Evolutionary conservation across 2,113 vertebrate genomes (phyloP).

Genomic region (Zapus hudsonius): DNA sequence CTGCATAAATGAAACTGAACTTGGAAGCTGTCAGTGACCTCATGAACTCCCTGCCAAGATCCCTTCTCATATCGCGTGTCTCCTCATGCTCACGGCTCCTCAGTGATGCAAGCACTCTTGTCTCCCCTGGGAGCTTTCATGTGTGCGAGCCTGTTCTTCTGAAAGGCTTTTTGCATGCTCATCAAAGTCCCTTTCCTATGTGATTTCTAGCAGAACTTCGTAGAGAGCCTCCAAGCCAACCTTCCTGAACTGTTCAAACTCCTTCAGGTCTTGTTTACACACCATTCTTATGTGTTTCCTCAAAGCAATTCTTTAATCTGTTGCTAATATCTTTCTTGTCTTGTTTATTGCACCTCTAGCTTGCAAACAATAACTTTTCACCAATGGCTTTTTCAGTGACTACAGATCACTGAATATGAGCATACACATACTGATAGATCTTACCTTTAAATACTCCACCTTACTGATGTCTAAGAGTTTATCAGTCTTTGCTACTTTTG

Average conservation of each 20-base stretch:
- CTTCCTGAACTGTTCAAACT: not conserved
- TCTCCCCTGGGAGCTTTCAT: not conserved
- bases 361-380: not conserved
- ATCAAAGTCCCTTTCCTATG: not conserved
- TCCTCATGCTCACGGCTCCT: not conserved
- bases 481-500: slow-evolving; percentile 44
- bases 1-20: not conserved
- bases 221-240: not conserved
- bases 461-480: not conserved
- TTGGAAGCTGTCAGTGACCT: not conserved
- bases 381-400: not conserved
- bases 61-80: not conserved
- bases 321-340: not conserved
- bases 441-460: not conserved
- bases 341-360: slow-evolving; percentile 14
- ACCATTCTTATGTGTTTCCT: not conserved
- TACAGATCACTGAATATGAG: not conserved
- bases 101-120: not conserved
- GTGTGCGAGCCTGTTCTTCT: not conserved
- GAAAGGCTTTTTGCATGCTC: not conserved
- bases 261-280: not conserved
- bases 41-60: not conserved
- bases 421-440: not conserved
- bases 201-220: not conserved
- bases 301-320: not conserved